Evolutionary conservation across 1,140 invertebrate species (phyloP).

Genomic region (Archivesica marissinica): DNA sequence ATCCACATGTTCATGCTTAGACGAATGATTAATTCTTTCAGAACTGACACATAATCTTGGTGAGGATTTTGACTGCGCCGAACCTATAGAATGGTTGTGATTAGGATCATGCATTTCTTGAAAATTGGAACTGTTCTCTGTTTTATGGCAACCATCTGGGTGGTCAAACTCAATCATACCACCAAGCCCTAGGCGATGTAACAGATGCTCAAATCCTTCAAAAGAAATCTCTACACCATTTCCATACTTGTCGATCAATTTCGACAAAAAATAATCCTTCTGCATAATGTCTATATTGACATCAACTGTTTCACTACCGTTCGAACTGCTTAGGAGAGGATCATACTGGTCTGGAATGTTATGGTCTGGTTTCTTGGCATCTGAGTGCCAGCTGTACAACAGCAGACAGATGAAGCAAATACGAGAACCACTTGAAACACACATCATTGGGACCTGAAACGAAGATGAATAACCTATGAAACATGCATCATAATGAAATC

Average conservation of each 20-base stretch:
- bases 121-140: background rate
- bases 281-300: background rate
- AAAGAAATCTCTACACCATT: constrained; percentile 29
- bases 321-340: background rate
- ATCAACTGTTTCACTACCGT: background rate
- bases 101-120: background rate
- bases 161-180: background rate
- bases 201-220: constrained; percentile 48
- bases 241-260: constrained; percentile 49
- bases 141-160: background rate
- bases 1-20: background rate
- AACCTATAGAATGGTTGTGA: constrained; percentile 8
- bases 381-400: background rate
- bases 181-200: constrained; percentile 35
- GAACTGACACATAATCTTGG: background rate
- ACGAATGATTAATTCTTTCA: background rate
- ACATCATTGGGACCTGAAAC: constrained; percentile 18
- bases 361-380: background rate
- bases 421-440: background rate
- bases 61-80: background rate
- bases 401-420: constrained; percentile 34
- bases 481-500: too few relatives aligned
- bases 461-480: too few relatives aligned
- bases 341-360: background rate
- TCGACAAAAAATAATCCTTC: constrained; percentile 32